Evolutionary conservation across 2,888 invertebrate species (phyloP).

Genomic region (Philopedon plagiatum): DNA sequence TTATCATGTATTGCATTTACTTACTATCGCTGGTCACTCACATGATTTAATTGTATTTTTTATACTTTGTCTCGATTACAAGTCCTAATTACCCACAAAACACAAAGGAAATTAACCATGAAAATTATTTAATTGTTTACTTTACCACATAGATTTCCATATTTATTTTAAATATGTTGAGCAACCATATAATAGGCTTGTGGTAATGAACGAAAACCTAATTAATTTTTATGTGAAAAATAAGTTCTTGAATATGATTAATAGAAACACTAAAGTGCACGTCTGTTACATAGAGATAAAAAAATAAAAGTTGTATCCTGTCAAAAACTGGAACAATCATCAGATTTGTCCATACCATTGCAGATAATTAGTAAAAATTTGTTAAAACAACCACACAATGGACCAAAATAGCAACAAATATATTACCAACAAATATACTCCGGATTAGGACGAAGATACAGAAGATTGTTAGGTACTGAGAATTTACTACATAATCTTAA

Average conservation of each 20-base stretch:
- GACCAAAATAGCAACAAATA: no score
- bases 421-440: no score
- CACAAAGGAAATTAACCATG: constrained; percentile 33
- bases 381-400: no score
- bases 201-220: constrained; percentile 30
- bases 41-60: constrained; percentile 29
- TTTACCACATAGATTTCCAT: constrained; percentile 38
- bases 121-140: constrained; percentile 34
- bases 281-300: no score
- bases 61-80: background rate
- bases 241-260: constrained; percentile 27
- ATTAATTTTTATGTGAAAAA: constrained; percentile 37
- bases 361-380: no score
- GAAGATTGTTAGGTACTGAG: no score
- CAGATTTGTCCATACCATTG: no score
- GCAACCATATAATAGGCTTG: constrained; percentile 35
- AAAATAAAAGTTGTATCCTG: no score
- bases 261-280: background rate
- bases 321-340: no score
- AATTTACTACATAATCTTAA: no score
- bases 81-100: background rate
- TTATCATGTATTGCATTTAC: background rate
- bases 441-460: no score
- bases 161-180: constrained; percentile 28
- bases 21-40: constrained; percentile 6